Evolutionary conservation across 2,797 vertebrate species (phyloP), one percentile per base, ranked within the genome.

Genomic region (Etheostoma nigrum): DNA sequence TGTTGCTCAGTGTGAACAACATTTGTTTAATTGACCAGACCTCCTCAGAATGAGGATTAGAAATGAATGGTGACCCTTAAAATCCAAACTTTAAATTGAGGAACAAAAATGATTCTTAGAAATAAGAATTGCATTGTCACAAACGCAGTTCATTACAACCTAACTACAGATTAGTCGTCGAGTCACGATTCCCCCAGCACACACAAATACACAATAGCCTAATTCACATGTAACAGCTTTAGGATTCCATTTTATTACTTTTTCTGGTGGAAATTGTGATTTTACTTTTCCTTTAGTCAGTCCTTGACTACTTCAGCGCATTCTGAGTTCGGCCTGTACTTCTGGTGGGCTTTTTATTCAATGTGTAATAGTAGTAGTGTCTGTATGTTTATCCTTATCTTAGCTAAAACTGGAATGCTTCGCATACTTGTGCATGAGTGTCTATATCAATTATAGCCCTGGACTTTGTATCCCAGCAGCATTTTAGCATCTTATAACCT

Each of bases 381-480:
- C 69, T 83, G 69, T 89, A 60, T 72, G 74, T 92, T 86, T 76
- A 72, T 88, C 71, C 72, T 86, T 86, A 88, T 75, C 79, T 82
- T 89, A 86, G 82, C 76, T 75, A 48, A 59, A 87, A 83, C 85
- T 86, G 84, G 84, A 91, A 91, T 90, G 84, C 83, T 83, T 88
- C 78, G 85, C 82, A 85, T 85, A 70, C 63, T 80, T 66, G 79
- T 93, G 91, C 90, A 91, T 94, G 92, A 86, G 78, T 91, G 89
- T 88, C 71, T 88, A 80, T 90, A 89, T 87, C 71, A 61, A 64
- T 68, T 72, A 57, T 23, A 76, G 76, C 72, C 71, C 42, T 74
- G 72, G 73, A 85, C 74, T 73, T 78, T 59, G 49, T 88, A 60
- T 89, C 76, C 81, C 73, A 72, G 57, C 84, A 79, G 84, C 74